Conservation (phyloP, 1,140 invertebrate species). For the Pogonus chalceus region DNA sequence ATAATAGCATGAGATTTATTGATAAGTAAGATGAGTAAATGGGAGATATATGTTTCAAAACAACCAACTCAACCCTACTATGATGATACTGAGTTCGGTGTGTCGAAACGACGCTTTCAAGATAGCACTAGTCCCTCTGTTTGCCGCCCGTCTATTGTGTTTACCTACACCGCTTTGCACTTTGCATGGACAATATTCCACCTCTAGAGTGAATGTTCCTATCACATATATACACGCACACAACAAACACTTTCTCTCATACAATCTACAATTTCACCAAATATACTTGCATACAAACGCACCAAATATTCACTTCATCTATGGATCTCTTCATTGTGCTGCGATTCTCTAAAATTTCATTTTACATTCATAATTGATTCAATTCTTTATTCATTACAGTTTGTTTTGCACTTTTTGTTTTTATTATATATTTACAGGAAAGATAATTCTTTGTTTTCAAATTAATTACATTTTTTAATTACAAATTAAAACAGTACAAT, state of each 20-base stretch:
- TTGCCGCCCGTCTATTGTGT: conserved; percentile 16
- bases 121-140: conserved; percentile 10
- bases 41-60: neutral
- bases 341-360: too few species aligned
- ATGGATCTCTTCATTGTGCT: too few species aligned
- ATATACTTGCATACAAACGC: neutral
- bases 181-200: conserved; percentile 23
- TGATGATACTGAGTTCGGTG: neutral
- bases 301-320: too few species aligned
- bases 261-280: too few species aligned
- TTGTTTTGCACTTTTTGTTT: too few species aligned
- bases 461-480: too few species aligned
- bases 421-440: too few species aligned
- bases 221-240: neutral
- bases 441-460: too few species aligned
- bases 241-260: neutral
- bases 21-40: neutral
- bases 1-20: neutral
- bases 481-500: too few species aligned
- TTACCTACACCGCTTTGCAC: conserved; percentile 27
- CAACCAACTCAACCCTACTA: neutral
- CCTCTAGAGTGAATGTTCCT: neutral
- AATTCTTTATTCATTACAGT: too few species aligned
- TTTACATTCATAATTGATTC: too few species aligned
- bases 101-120: neutral